Base-by-base conservation (phyloP, 1,140 invertebrate genomes). In the Hycleus cichorii region DNA sequence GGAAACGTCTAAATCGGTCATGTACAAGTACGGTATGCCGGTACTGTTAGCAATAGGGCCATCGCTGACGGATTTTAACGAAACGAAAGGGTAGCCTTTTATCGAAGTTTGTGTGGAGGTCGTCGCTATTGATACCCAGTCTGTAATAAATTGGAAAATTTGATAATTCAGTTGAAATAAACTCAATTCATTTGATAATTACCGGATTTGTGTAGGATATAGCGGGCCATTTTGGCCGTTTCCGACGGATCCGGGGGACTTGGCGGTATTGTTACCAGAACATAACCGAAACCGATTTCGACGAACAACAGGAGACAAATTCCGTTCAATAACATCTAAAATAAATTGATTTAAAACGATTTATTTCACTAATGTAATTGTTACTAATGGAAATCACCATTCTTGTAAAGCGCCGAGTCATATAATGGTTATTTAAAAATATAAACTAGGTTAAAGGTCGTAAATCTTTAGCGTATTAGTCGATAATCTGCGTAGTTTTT, bases 1-100 rank as follows among this genome's bases (percentile, higher is more conserved):
- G 10, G 86, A 83, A 50, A 85, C 83, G 67, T 91, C 90, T 72
- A 90, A 69, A 11, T 84, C 81, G 7, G 88, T 89, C 57, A 91
- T 76, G 69, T 88, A 87, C 62, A 91, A 80, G 59, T 89, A 91
- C 18, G 89, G 88, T 39, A 83, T 72, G 38, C 90, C 90, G 1
- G 83, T 84, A 11, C 88, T 87, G 56, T 85, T 84, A 10, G 75
- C 70, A 26, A 78, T 54, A 1, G 79, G 76, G 1, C 88, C 89
- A 74, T 93, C 90, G 50, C 82, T 83, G 3, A 89, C 77, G 0
- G 89, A 87, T 57, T 86, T 81, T 2, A 92, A 78, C 64, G 85
- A 88, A 1, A 82, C 83, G 70, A 88, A 89, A 2, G 90, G 90
- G 72, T 80, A 90, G 0, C 81, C 80, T 61, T 76, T 68, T 2